Base-by-base conservation (phyloP, 2,888 invertebrate species). In the Drosophila anceps region DNA sequence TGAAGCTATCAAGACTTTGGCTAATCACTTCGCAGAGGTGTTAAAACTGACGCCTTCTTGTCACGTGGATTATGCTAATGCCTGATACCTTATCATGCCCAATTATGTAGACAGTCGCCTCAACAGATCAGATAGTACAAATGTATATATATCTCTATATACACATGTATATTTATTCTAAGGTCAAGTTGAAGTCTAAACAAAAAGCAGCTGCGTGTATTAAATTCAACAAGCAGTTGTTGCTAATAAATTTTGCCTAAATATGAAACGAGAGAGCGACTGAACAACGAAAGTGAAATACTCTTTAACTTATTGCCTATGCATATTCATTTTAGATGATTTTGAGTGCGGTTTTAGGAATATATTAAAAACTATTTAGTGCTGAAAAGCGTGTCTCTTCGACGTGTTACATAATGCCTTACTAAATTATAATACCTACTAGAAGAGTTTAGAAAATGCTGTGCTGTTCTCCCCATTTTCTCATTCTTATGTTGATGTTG, bases 121-220 rank as follows among this genome's bases (percentile, higher is more conserved):
- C 41, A 35, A 33, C 51, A 53, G 65, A 13, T 58, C 35, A 31
- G 33, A 65, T 24, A 39, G 24, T 43, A 44, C 44, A 20, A 3
- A 20, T 53, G 10, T 33, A 12, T 66, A 24, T 58, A 24, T 58
- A 37, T 8, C 48, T 4, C 48, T 4, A 31, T 4, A 50, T 10
- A 46, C n/a, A 37, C 27, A 39, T 12, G 18, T 4, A n/a, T n/a
- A 27, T 61, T 44, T 58, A 53, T 69, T 74, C 64, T 67, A 74
- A 76, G 80, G 80, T 79, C 82, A 84, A 79, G 79, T 84, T 83
- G 50, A 81, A 80, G 79, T 55, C 51, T 58, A 58, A 65, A 69
- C 50, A 73, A 66, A 59, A 53, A 72, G n/a, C 73, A 69, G 67
- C 67, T 79, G 79, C 51, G 50, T 59, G 41, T 58, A 61, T 37